These are phyloP conservation scores for Petaurus breviceps DNA, from an alignment of 2,113 vertebrate genomes.

Conservation along the genomic window DNA sequence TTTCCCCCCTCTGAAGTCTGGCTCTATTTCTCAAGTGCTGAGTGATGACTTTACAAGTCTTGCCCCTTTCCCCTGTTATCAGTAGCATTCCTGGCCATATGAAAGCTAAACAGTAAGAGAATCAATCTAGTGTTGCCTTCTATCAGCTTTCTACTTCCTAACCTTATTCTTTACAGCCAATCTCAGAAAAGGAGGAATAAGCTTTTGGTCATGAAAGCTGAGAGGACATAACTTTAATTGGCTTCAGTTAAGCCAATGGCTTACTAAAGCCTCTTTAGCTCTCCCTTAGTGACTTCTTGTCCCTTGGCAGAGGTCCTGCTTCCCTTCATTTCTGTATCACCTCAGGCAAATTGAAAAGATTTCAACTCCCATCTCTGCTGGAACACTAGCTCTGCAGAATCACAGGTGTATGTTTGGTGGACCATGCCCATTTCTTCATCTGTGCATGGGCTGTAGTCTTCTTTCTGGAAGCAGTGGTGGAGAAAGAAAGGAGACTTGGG, in stretches of 20 bases:
- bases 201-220: neutral
- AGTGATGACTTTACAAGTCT: neutral
- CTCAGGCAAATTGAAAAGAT: neutral
- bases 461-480: neutral
- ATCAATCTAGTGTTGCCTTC: neutral
- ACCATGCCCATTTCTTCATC: neutral
- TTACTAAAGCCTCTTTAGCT: conserved; percentile 29
- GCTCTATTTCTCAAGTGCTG: neutral
- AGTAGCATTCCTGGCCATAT: neutral
- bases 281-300: conserved; percentile 30
- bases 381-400: neutral
- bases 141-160: neutral
- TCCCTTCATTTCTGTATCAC: neutral
- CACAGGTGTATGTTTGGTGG: neutral
- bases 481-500: neutral
- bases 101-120: neutral
- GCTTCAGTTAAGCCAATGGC: conserved; percentile 3
- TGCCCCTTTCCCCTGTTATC: neutral
- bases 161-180: neutral
- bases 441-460: accelerated
- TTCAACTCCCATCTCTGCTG: neutral
- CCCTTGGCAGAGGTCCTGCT: neutral
- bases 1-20: neutral
- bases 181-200: conserved; percentile 7
- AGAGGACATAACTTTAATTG: neutral